Base-by-base conservation (phyloP, 2,113 vertebrate genomes). In the Petrocephalus zakoni region DNA sequence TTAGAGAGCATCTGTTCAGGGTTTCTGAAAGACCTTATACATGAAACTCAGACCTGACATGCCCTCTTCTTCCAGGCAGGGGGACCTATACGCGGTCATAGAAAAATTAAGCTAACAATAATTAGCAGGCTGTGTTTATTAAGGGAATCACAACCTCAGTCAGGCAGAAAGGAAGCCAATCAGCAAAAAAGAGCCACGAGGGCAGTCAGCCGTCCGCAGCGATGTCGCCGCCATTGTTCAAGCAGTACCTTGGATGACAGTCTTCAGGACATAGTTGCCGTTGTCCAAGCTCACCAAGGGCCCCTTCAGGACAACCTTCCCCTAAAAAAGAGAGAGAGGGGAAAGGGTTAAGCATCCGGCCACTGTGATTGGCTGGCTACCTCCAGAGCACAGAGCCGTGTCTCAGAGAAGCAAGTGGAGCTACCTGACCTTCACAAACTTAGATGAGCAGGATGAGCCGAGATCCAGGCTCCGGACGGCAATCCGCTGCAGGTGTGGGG, bases 231-330 rank as follows among this genome's bases (percentile, higher is more conserved):
- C 2, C 68, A 19, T 19, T 9, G 34, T 1, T 7, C 11, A 37
- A 3, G n/a, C 21, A 21, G 13, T 93, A 95, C 95, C 95, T 94
- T 92, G 90, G 52, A 96, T 92, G 89, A 94, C 90, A 29, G 89
- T 88, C 91, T 95, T 95, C 88, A 95, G 90, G 88, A 94, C 64
- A 64, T 88, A 92, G 87, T 90, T 72, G 51, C 91, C 85, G 47
- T 86, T 87, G 7, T 87, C 51, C 2, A 87, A 51, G 29, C 89
- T 90, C 89, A 94, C 91, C 91, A 95, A 90, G 0, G 92, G 93
- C 9, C 93, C 94, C 91, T 95, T 95, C 21, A n/a, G 90, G 89
- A 93, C 81, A 85, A 96, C 93, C 87, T 89, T 93, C 37, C 94
- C 95, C 95, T 96, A 88, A 64, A 1, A 87, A 47, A 83, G 68